Evolutionary conservation across 2,113 vertebrate genomes (phyloP), one percentile per base, ranked within the genome.

Genomic region (Microcebus ravelobensis): DNA sequence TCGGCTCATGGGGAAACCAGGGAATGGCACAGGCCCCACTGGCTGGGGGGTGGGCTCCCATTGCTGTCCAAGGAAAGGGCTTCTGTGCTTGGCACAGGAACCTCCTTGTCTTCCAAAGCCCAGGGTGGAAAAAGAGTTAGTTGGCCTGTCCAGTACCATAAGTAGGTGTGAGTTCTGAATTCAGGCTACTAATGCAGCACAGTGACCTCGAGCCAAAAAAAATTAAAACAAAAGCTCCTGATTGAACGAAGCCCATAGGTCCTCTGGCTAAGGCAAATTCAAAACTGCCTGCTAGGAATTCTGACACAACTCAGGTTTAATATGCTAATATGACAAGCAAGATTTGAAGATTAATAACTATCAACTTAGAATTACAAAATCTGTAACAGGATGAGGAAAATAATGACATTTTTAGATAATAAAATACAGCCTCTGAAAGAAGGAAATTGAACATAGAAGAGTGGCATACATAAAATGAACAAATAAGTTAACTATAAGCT

Each of bases 81-180:
- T 85, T 25, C 36, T 68, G 50, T 89, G 36, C 17, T 86, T 90
- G 84, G 77, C 86, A 42, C 61, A 63, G 42, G 76, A 55, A 45
- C 7, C 27, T 25, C 17, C 34, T 23, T 67, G 70, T n/a, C 10
- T 90, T 74, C 34, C 61, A 77, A 59, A 34, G 13, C 31, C 27
- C 36, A 42, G 15, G 27, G 55, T 59, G 83, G 73, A 86, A 92
- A 90, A 94, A 48, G 57, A n/a, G 18, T 63, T 25, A 39, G 15
- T n/a, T 52, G 20, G 12, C 29, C 39, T 31, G 45, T 55, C 80
- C 68, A 71, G 18, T 23, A 57, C 34, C 31, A 2, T 23, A 90
- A 94, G 76, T 76, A 96, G 59, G 42, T 92, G 80, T 87, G 85
- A 90, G 74, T 94, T 87, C 52, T 90, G 74, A 94, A 96, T 73